Evolutionary conservation across 1,140 invertebrate species (phyloP).

Genomic region (Chironomus striatipennis): DNA sequence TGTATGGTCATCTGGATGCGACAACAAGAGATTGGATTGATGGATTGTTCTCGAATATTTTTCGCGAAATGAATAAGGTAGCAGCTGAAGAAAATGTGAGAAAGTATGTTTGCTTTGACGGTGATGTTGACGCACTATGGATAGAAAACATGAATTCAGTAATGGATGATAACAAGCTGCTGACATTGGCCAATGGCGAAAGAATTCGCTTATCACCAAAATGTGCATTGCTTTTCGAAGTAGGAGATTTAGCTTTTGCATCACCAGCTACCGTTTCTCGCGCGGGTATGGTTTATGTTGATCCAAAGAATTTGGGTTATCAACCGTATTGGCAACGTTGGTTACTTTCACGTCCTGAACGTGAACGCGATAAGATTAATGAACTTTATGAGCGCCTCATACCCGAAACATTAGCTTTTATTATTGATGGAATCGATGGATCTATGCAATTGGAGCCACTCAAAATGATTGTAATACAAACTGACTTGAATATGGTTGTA

Average conservation of each 20-base stretch:
- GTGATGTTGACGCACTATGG: slow-evolving; percentile 88
- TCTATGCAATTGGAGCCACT: slow-evolving; percentile 62
- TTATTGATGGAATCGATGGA: slow-evolving; percentile 66
- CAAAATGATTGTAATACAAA: slow-evolving; percentile 72
- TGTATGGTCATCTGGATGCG: slow-evolving; percentile 83
- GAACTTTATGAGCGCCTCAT: slow-evolving; percentile 67
- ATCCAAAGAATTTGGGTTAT: slow-evolving; percentile 81
- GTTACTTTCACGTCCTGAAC: slow-evolving; percentile 41
- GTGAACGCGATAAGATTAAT: slow-evolving; percentile 31
- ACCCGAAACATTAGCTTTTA: slow-evolving; percentile 56
- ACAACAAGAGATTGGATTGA: slow-evolving; percentile 85
- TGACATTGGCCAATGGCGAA: slow-evolving; percentile 85
- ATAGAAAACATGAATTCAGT: slow-evolving; percentile 96
- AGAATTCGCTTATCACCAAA: slow-evolving; percentile 70
- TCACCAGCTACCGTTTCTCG: slow-evolving; percentile 86
- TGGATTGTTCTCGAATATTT: slow-evolving; percentile 81
- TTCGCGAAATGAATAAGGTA: slow-evolving; percentile 78
- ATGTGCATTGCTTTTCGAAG: slow-evolving; percentile 82
- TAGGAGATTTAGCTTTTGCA: slow-evolving; percentile 79
- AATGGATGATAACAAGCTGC: slow-evolving; percentile 87
- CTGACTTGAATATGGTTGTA: slow-evolving; percentile 73
- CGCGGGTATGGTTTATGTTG: slow-evolving; percentile 89
- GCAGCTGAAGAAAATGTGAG: slow-evolving; percentile 55
- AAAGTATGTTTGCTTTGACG: slow-evolving; percentile 82
- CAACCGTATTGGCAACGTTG: slow-evolving; percentile 76